A percentile compares a stretch with the other conserved stretches of the same genome.
Evolutionary conservation across 2,888 invertebrate species (phyloP).

Genomic region (Gasteruption jaculator): DNA sequence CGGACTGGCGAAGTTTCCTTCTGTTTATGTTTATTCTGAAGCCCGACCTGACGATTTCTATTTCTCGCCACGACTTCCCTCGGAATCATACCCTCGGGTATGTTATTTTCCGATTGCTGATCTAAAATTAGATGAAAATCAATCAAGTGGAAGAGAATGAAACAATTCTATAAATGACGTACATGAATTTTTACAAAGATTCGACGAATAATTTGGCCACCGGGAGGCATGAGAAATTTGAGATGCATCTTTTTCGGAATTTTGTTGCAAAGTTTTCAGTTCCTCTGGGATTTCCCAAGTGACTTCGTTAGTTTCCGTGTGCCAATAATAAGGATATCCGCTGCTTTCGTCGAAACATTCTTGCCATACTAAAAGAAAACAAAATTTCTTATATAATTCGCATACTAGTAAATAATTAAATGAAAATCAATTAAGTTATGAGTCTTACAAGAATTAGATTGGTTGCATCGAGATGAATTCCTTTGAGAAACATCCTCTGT

Average conservation of each 20-base stretch:
- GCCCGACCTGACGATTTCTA: conserved; percentile 40
- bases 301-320: conserved; percentile 60
- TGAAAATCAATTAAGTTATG: too few species aligned
- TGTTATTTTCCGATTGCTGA: conserved; percentile 41
- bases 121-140: conserved; percentile 27
- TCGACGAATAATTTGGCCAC: conserved; percentile 34
- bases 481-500: neutral
- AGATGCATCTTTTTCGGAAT: conserved; percentile 25
- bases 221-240: conserved; percentile 25
- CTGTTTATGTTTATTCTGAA: conserved; percentile 32
- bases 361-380: conserved; percentile 57
- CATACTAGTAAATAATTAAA: conserved; percentile 16
- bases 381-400: too few species aligned
- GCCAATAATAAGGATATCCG: conserved; percentile 65
- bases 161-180: conserved; percentile 6
- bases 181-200: conserved; percentile 33
- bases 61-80: conserved; percentile 47
- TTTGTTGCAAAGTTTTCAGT: conserved; percentile 31
- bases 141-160: neutral
- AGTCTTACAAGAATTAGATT: neutral
- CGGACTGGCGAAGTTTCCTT: conserved; percentile 29
- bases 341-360: conserved; percentile 60
- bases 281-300: conserved; percentile 62
- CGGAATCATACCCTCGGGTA: conserved; percentile 48
- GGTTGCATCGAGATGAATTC: conserved; percentile 14